Percentiles rank a stretch among this genome's conserved stretches.
Evolutionary conservation across 1,140 invertebrate species (phyloP).

Genomic region (Magallana angulata): DNA sequence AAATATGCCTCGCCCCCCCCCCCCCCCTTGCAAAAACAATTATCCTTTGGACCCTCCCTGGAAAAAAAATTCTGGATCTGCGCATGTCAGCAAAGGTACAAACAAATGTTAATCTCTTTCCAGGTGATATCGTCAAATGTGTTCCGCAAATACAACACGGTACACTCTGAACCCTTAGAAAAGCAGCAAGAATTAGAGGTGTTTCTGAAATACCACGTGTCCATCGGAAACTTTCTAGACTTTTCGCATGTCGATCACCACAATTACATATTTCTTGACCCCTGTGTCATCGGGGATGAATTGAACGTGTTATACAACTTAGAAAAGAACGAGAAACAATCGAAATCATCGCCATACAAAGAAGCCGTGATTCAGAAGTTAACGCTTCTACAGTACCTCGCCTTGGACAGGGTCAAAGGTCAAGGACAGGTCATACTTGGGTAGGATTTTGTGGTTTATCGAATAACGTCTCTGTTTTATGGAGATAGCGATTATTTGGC

Average conservation of each 20-base stretch:
- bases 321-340: background rate
- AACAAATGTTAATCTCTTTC: background rate
- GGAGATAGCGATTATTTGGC: too few species aligned
- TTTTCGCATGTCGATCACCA: background rate
- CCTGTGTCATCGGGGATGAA: background rate
- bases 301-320: background rate
- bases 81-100: too few species aligned
- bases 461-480: too few species aligned
- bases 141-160: background rate
- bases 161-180: background rate
- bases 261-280: background rate
- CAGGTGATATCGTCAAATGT: conserved; percentile 1
- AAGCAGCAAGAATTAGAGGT: background rate
- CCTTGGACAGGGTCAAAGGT: background rate
- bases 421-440: background rate
- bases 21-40: too few species aligned
- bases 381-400: background rate
- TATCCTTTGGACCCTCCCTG: too few species aligned
- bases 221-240: background rate
- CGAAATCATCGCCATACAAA: background rate
- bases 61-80: too few species aligned
- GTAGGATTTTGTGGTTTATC: background rate
- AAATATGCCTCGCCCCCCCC: too few species aligned
- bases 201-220: conserved; percentile 17
- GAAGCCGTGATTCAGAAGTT: background rate